phyloP scores from a whole-genome alignment of 2,888 invertebrate genomes.

The Meliscaeva auricollis region DNA sequence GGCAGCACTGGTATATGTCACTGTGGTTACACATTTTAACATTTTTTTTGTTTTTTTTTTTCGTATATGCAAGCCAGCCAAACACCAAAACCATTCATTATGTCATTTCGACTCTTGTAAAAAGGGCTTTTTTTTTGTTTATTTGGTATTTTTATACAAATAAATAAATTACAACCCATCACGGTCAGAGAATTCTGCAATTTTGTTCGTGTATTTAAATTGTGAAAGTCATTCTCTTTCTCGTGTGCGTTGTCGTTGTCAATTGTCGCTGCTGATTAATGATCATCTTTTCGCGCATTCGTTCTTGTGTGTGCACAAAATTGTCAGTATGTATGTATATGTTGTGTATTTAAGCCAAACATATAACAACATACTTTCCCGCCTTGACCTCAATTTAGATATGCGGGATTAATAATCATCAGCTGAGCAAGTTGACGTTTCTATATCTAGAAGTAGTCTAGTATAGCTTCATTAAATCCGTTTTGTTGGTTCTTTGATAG shows the following conservation, averaged over 20 bases:
- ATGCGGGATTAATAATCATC: conserved; percentile 56
- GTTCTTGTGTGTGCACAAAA: conserved; percentile 33
- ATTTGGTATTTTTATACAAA: background rate
- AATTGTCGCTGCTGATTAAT: conserved; percentile 54
- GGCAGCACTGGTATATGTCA: conserved; percentile 55
- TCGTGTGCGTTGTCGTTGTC: background rate
- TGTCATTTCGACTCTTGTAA: conserved; percentile 49
- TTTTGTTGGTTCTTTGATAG: conserved; percentile 44
- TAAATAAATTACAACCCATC: conserved; percentile 63
- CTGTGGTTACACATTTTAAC: background rate
- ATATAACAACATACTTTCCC: conserved; percentile 14
- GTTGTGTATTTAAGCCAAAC: background rate
- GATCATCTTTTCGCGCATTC: conserved; percentile 52
- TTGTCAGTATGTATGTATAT: background rate
- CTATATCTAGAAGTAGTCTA: conserved; percentile 6
- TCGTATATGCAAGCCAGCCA: conserved; percentile 6
- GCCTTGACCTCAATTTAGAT: conserved; percentile 70
- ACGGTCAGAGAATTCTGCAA: conserved; percentile 54
- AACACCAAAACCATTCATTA: conserved; percentile 62
- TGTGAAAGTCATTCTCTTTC: conserved; percentile 54
- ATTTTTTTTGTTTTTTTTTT: conserved; percentile 10
- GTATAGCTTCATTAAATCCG: conserved; percentile 23
- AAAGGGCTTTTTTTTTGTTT: conserved; percentile 36
- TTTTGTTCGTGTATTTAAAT: conserved; percentile 58
- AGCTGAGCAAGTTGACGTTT: conserved; percentile 38